These are phyloP conservation scores for Musca vetustissima DNA, from an alignment of 1,140 invertebrate genomes.

Conservation along the genomic window DNA sequence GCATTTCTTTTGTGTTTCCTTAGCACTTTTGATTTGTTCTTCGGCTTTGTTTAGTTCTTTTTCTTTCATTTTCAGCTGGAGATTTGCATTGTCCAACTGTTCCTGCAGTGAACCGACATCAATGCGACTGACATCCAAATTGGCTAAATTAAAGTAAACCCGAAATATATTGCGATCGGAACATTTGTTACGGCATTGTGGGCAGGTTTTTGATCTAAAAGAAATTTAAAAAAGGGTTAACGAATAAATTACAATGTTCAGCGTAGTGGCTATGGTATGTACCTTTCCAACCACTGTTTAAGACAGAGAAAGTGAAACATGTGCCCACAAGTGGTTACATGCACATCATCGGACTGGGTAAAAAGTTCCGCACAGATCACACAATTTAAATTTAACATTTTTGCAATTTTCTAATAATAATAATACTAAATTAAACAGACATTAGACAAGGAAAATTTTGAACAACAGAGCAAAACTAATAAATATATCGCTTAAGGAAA, in stretches of 20 bases:
- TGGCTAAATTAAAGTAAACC: conserved; percentile 65
- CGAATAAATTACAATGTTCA: neutral
- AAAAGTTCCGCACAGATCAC: conserved; percentile 71
- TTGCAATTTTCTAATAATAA: neutral
- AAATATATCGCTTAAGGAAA: neutral
- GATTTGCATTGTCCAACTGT: conserved; percentile 57
- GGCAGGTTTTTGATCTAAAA: conserved; percentile 63
- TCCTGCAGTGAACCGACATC: conserved; percentile 58
- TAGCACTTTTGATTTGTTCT: conserved; percentile 59
- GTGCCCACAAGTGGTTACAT: conserved; percentile 69
- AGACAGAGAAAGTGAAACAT: conserved; percentile 69
- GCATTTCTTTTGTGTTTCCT: conserved; percentile 60
- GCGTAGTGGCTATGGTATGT: conserved; percentile 24
- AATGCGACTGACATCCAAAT: conserved; percentile 57
- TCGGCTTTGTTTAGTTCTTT: conserved; percentile 57
- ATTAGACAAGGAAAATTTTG: neutral
- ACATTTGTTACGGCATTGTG: conserved; percentile 69
- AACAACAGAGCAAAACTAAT: neutral
- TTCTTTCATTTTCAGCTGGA: conserved; percentile 60
- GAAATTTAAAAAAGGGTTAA: neutral
- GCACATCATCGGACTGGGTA: conserved; percentile 62
- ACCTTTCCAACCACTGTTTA: conserved; percentile 70
- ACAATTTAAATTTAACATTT: conserved; percentile 67
- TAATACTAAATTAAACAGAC: neutral
- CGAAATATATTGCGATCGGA: conserved; percentile 63